phyloP scores from a whole-genome alignment of 2,888 invertebrate genomes.

The Rhopalosiphum nymphaeae region DNA sequence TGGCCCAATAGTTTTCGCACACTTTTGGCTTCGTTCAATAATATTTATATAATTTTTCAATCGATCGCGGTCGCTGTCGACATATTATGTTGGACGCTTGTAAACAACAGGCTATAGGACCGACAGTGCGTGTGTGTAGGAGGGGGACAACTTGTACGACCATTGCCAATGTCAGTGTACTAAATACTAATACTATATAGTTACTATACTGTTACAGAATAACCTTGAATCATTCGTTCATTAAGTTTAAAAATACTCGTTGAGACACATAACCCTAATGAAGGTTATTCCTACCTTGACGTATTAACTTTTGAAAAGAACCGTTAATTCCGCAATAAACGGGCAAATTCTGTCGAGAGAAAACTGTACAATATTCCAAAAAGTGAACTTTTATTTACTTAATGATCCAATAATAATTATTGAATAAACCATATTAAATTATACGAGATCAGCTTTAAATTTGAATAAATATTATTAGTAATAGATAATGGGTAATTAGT shows the following conservation, averaged over 20 bases:
- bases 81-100: not conserved
- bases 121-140: not conserved
- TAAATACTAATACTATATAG: not conserved
- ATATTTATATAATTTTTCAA: constrained; percentile 19
- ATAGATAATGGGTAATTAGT: not conserved
- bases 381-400: not conserved
- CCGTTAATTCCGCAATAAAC: not conserved
- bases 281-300: not conserved
- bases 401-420: not conserved
- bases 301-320: constrained; percentile 18
- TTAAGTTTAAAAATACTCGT: constrained; percentile 52
- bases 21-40: constrained; percentile 23
- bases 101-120: not conserved
- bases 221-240: constrained; percentile 36
- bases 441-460: not conserved
- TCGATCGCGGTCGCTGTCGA: not conserved
- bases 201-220: not conserved
- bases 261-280: constrained; percentile 22
- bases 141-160: not conserved
- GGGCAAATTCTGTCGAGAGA: not conserved
- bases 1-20: not conserved
- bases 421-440: not conserved
- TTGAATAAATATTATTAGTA: not conserved
- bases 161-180: constrained; percentile 50
- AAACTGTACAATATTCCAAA: not conserved